Percentiles rank a stretch among this genome's conserved stretches.
Conservation (phyloP, 53 echinoderm and acorn worm genomes). For the Holothuria leucospilota region DNA sequence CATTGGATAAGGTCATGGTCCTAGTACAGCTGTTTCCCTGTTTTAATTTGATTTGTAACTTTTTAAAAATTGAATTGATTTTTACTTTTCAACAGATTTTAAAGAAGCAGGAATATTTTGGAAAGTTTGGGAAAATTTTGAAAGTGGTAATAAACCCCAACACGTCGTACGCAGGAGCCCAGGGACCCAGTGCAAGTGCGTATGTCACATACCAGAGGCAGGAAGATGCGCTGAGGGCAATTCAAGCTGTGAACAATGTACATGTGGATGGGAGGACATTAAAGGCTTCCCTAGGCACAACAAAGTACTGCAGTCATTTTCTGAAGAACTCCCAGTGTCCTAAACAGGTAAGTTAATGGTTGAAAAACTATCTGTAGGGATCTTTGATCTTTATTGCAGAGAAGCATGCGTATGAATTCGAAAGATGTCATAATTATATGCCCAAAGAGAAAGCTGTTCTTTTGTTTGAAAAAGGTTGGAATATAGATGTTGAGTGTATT, state of each 20-base stretch:
- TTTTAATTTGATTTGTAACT: too few species aligned
- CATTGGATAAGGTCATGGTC: too few species aligned
- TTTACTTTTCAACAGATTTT: conserved; percentile 59
- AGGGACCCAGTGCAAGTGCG: conserved; percentile 99
- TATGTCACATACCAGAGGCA: conserved; percentile 94
- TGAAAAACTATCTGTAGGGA: not conserved
- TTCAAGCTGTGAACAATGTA: conserved; percentile 98
- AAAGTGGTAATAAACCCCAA: conserved; percentile 98
- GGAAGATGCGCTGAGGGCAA: conserved; percentile 91
- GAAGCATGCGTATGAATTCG: not conserved
- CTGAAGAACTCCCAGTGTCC: conserved; percentile 94
- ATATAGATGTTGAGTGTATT: too few species aligned
- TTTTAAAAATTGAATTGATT: too few species aligned
- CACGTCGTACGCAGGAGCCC: conserved; percentile 93
- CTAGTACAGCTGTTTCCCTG: too few species aligned
- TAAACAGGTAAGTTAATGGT: conserved; percentile 76
- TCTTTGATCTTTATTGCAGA: not conserved
- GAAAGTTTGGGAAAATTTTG: conserved; percentile 98
- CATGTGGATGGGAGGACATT: conserved; percentile 98
- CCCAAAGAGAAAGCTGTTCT: too few species aligned
- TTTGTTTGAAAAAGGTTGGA: too few species aligned
- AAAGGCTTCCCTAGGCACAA: conserved; percentile 94
- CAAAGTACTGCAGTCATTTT: conserved; percentile 99
- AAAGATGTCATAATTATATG: not conserved
- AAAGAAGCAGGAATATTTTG: conserved; percentile 98